Conservation (phyloP, 2,113 vertebrate genomes). For the Paratilapia polleni region DNA sequence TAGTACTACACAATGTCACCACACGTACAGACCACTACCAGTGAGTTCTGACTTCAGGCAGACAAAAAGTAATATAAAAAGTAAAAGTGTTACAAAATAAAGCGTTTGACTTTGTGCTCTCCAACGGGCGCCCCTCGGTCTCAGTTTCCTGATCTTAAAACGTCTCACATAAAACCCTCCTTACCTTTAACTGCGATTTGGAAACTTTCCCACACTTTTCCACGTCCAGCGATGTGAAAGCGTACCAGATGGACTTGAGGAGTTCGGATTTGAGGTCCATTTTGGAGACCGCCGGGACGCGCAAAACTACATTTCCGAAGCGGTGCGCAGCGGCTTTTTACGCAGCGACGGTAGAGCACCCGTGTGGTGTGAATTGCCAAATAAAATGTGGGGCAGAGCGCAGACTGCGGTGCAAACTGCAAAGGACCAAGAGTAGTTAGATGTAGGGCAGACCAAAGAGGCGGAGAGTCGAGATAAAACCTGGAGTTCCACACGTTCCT, state of each 20-base stretch:
- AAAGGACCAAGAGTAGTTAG: conserved; percentile 19
- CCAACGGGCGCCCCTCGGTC: neutral
- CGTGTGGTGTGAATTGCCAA: conserved; percentile 26
- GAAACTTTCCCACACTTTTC: conserved; percentile 82
- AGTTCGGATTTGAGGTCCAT: conserved; percentile 82
- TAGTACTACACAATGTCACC: neutral
- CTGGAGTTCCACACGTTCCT: neutral
- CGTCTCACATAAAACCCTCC: neutral
- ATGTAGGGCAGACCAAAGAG: conserved; percentile 55
- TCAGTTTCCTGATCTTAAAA: conserved; percentile 38
- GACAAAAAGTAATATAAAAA: neutral
- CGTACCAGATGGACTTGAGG: conserved; percentile 83
- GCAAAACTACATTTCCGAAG: conserved; percentile 57
- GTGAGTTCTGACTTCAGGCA: neutral
- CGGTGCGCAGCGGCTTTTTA: conserved; percentile 48
- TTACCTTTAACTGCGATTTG: conserved; percentile 83
- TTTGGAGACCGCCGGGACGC: conserved; percentile 25
- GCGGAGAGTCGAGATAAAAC: conserved; percentile 51
- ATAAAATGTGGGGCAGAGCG: conserved; percentile 57
- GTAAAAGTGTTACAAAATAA: neutral
- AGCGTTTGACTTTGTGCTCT: neutral
- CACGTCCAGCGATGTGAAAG: conserved; percentile 82
- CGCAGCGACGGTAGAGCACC: conserved; percentile 22
- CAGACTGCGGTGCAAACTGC: conserved; percentile 35
- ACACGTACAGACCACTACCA: neutral